Conservation (phyloP, 1,140 invertebrate genomes). For the Drosophila ambigua region DNA sequence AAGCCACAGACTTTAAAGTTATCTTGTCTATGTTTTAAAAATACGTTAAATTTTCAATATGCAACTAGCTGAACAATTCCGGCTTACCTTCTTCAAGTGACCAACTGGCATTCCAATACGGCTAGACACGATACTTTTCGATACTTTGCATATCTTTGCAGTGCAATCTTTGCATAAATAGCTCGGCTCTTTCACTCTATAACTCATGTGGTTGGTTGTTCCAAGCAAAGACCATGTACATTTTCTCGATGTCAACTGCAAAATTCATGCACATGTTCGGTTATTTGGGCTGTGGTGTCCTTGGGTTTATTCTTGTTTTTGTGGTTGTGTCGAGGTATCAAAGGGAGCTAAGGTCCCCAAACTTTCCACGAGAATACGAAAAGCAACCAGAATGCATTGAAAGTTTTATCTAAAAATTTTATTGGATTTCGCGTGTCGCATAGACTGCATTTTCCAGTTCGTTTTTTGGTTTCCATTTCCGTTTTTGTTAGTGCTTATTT, state of each 20-base stretch:
- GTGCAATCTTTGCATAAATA: slow-evolving; percentile 41
- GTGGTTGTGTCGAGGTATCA: slow-evolving; percentile 58
- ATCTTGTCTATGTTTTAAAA: too few species aligned
- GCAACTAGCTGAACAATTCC: too few species aligned
- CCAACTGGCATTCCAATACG: background rate
- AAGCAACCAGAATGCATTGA: slow-evolving; percentile 27
- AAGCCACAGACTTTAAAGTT: too few species aligned
- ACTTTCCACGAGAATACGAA: slow-evolving; percentile 46
- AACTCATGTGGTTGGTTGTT: slow-evolving; percentile 52
- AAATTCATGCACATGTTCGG: slow-evolving; percentile 71
- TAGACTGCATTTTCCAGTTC: slow-evolving; percentile 45
- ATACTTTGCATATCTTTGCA: slow-evolving; percentile 41
- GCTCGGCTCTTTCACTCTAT: slow-evolving; percentile 34
- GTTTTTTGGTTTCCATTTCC: slow-evolving; percentile 47
- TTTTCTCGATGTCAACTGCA: slow-evolving; percentile 64
- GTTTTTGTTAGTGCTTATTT: slow-evolving; percentile 23
- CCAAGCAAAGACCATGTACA: slow-evolving; percentile 73
- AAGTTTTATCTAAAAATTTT: slow-evolving; percentile 59
- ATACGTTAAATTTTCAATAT: too few species aligned
- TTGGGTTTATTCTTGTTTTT: slow-evolving; percentile 29
- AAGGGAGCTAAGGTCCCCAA: slow-evolving; percentile 61
- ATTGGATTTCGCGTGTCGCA: slow-evolving; percentile 78
- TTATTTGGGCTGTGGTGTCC: slow-evolving; percentile 37
- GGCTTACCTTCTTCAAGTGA: background rate
- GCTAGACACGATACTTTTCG: slow-evolving; percentile 37